Evolutionary conservation across 2,113 vertebrate genomes (phyloP).

Genomic region (Dasyornis broadbenti): DNA sequence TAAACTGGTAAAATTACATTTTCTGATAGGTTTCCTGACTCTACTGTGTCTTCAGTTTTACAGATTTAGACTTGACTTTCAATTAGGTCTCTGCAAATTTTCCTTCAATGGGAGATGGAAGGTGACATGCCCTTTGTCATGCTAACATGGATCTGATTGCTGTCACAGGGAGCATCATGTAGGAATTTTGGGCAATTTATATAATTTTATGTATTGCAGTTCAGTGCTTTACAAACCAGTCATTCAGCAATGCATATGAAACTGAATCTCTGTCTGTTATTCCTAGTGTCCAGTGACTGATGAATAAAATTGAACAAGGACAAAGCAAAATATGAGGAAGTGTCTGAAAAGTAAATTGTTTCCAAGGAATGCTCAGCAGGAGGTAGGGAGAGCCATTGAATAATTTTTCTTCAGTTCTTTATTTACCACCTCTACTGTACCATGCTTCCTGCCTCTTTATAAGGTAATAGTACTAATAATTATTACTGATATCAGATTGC

Average conservation of each 20-base stretch:
- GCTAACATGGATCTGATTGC: not conserved
- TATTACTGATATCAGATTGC: not conserved
- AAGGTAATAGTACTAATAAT: not conserved
- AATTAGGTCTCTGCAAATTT: not conserved
- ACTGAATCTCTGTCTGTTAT: not conserved
- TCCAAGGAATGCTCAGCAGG: not conserved
- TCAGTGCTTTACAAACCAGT: not conserved
- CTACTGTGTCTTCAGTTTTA: not conserved
- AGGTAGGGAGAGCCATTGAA: not conserved
- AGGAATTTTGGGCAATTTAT: not conserved
- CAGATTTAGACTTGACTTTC: not conserved
- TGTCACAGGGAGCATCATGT: not conserved
- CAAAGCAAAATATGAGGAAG: not conserved
- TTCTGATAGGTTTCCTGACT: not conserved
- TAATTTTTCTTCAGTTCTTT: not conserved
- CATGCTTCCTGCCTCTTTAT: not conserved
- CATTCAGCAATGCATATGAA: not conserved
- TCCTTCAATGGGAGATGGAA: not conserved
- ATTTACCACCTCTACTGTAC: not conserved
- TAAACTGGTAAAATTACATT: not conserved
- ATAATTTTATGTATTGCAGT: not conserved
- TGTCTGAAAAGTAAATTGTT: not conserved
- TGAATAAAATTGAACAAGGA: not conserved
- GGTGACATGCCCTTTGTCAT: not conserved
- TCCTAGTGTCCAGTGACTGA: not conserved